Percentiles rank a stretch among this genome's conserved stretches.
Conservation (phyloP, 2,113 vertebrate species). For the Thinocorus orbignyianus region DNA sequence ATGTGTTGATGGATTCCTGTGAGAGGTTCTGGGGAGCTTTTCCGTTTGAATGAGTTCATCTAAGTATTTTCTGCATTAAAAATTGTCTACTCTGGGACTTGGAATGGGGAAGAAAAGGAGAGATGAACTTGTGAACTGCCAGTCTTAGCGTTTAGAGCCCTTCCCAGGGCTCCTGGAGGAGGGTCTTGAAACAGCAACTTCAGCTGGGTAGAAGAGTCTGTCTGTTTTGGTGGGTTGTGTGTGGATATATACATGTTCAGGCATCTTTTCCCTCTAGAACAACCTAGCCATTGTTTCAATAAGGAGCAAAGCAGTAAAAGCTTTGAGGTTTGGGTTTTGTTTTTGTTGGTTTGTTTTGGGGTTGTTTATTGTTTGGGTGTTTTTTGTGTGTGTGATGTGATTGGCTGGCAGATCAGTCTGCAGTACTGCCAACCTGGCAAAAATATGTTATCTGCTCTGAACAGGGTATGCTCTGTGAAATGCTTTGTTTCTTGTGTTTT, state of each 20-base stretch:
- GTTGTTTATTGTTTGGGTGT: no score
- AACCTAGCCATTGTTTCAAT: background rate
- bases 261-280: background rate
- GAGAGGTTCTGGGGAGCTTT: background rate
- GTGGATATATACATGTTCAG: background rate
- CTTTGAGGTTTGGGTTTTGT: background rate
- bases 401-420: background rate
- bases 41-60: no score
- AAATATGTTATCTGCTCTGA: background rate
- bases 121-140: background rate
- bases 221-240: background rate
- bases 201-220: background rate
- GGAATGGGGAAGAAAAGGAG: no score
- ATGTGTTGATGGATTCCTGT: background rate
- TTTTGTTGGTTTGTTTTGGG: background rate
- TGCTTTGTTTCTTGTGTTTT: background rate
- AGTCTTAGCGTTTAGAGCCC: rapidly evolving
- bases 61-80: background rate
- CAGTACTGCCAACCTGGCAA: background rate
- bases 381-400: background rate
- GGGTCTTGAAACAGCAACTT: background rate
- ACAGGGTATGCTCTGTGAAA: background rate
- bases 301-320: background rate
- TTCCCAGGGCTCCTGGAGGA: background rate
- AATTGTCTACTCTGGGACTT: background rate